Conservation (phyloP, 2,113 vertebrate genomes). For the Pontoporia blainvillei region DNA sequence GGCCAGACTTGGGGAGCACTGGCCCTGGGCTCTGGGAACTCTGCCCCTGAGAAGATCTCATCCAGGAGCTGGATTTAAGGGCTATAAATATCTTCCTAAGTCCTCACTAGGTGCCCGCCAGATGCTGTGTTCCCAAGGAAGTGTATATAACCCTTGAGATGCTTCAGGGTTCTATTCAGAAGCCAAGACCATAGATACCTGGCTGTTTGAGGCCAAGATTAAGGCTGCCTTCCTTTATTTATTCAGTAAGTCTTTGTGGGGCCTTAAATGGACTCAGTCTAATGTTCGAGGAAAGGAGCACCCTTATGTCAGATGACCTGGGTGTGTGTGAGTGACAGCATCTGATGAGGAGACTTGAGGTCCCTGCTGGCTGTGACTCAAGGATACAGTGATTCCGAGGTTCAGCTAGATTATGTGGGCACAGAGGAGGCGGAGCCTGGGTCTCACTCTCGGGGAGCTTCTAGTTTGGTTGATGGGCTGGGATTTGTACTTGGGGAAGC, state of each 20-base stretch:
- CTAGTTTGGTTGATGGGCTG: neutral
- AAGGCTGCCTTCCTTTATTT: neutral
- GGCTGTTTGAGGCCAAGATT: neutral
- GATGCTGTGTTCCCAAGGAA: neutral
- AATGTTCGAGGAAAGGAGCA: neutral
- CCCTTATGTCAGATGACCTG: neutral
- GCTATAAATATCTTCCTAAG: conserved; percentile 65
- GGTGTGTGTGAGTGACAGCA: neutral
- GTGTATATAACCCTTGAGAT: neutral
- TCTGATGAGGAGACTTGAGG: neutral
- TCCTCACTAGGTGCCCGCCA: neutral
- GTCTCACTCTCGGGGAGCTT: neutral
- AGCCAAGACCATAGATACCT: neutral
- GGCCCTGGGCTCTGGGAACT: neutral
- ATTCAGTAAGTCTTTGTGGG: neutral
- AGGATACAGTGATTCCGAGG: neutral
- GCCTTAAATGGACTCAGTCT: neutral
- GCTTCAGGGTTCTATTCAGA: neutral
- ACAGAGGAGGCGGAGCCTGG: neutral
- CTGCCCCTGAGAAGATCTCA: neutral
- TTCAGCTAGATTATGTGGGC: neutral
- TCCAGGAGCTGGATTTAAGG: conserved; percentile 56
- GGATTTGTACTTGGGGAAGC: neutral
- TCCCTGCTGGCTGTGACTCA: neutral
- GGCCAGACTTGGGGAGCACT: neutral